Conservation (phyloP, 1,140 invertebrate genomes). For the Diorhabda sublineata region DNA sequence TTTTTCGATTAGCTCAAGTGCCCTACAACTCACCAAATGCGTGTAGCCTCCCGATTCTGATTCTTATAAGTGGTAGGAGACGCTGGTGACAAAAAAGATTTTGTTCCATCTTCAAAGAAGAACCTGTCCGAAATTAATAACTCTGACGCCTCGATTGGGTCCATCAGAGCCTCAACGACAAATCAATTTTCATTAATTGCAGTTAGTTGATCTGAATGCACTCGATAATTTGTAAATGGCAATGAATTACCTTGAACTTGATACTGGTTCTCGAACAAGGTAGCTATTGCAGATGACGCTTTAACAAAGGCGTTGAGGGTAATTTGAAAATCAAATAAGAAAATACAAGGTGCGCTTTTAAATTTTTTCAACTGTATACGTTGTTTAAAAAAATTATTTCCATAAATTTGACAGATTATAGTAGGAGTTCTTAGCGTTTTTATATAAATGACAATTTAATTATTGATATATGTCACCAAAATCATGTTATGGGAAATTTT, state of each 20-base stretch:
- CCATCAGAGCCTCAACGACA: conserved; percentile 4
- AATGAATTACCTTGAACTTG: conserved; percentile 37
- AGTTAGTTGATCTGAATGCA: conserved; percentile 17
- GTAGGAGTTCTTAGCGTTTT: too few species aligned
- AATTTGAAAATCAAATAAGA: background rate
- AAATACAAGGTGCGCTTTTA: background rate
- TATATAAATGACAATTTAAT: too few species aligned
- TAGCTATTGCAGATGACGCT: background rate
- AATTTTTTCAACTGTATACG: too few species aligned
- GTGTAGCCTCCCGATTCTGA: conserved; percentile 18
- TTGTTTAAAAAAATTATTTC: too few species aligned
- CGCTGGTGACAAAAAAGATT: conserved; percentile 3
- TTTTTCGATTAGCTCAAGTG: too few species aligned
- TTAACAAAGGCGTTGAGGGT: background rate
- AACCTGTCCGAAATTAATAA: conserved; percentile 9
- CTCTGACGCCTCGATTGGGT: background rate
- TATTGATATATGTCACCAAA: too few species aligned
- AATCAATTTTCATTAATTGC: background rate
- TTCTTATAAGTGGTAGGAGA: conserved; percentile 25
- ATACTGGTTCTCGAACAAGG: background rate
- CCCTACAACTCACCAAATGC: conserved; percentile 24
- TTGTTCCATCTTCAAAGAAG: background rate
- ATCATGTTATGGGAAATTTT: too few species aligned
- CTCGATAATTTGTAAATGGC: conserved; percentile 27
- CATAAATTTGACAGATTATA: too few species aligned